phyloP scores from a whole-genome alignment of 2,888 invertebrate genomes.

The Rhamnusium bicolor region DNA sequence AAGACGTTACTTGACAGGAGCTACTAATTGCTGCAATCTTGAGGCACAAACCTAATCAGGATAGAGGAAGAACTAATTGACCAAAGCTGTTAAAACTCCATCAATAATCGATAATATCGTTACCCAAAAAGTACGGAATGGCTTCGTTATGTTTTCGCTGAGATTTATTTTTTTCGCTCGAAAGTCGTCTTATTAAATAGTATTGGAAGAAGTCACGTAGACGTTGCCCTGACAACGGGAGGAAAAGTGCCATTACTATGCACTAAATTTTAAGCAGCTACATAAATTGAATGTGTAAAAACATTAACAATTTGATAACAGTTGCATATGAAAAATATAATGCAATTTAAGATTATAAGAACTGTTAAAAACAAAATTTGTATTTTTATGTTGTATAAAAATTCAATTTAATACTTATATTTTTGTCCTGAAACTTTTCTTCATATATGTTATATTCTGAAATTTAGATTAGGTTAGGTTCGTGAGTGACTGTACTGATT shows the following conservation, averaged over 20 bases:
- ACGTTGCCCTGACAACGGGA: background rate
- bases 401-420: too few species aligned
- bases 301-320: too few species aligned
- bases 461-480: too few species aligned
- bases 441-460: too few species aligned
- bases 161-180: slow-evolving; percentile 15
- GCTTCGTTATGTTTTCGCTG: slow-evolving; percentile 15
- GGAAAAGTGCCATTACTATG: background rate
- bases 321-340: too few species aligned
- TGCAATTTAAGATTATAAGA: too few species aligned
- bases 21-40: slow-evolving; percentile 54
- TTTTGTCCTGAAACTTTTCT: too few species aligned
- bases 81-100: slow-evolving; percentile 51
- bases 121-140: slow-evolving; percentile 11
- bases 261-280: background rate
- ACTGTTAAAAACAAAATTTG: too few species aligned
- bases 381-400: too few species aligned
- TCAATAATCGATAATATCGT: slow-evolving; percentile 44
- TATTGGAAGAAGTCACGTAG: slow-evolving; percentile 10
- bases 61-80: slow-evolving; percentile 48
- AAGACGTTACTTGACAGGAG: slow-evolving; percentile 48
- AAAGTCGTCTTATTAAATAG: slow-evolving; percentile 8
- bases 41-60: slow-evolving; percentile 48
- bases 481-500: too few species aligned
- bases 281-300: background rate